phyloP scores from a whole-genome alignment of 1,140 invertebrate species.

The Pomacea maculata region DNA sequence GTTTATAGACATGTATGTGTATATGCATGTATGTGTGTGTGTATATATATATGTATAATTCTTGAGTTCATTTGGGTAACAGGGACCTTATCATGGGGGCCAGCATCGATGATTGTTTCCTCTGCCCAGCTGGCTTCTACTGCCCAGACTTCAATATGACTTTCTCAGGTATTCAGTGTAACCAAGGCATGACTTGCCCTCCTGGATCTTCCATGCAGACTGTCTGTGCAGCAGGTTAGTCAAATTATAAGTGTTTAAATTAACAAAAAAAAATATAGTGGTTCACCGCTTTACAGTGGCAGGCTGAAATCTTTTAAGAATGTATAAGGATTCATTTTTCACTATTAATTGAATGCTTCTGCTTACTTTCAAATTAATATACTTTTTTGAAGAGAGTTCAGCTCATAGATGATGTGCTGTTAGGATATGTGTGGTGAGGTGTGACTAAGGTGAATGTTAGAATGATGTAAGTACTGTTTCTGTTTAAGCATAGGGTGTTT shows the following conservation, averaged over 20 bases:
- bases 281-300: not conserved
- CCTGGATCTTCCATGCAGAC: conserved; percentile 52
- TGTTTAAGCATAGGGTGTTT: not conserved
- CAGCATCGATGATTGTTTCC: conserved; percentile 47
- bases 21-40: not conserved
- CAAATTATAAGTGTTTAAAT: not conserved
- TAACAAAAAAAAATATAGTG: not conserved
- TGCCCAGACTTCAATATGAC: conserved; percentile 56
- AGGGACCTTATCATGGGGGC: conserved; percentile 51
- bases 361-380: too few relatives aligned
- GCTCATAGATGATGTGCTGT: too few relatives aligned
- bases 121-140: conserved; percentile 58
- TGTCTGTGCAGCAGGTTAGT: conserved; percentile 55
- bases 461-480: too few relatives aligned
- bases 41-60: not conserved
- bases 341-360: too few relatives aligned
- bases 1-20: not conserved
- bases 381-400: too few relatives aligned
- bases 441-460: too few relatives aligned
- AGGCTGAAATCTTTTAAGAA: not conserved
- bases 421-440: too few relatives aligned
- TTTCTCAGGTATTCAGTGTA: conserved; percentile 54
- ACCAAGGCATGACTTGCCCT: conserved; percentile 55
- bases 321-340: too few relatives aligned
- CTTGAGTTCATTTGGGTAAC: not conserved